Base-by-base conservation (phyloP, 2,888 invertebrate genomes). In the Anodontia alba region DNA sequence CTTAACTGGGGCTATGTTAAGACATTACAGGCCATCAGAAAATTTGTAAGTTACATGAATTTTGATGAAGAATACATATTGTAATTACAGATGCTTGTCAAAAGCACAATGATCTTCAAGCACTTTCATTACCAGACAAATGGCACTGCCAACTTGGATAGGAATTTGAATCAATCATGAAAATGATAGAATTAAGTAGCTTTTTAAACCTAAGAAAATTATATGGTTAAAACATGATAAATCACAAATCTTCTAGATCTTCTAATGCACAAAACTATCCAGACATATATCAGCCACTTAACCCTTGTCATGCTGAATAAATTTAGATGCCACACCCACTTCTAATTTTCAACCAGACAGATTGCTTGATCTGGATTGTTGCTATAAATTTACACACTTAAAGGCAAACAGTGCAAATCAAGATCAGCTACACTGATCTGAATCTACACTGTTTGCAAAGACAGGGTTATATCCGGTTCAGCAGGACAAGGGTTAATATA, bases 131-230 rank as follows among this genome's bases (percentile, higher is more conserved):
- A 54, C 26, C 26, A 62, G 62, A 62, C 29, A 62, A 33, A 33
- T 62, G 12, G 62, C 29, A 10, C 62, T 23, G 33, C 62, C 62
- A 62, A 33, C 10, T 2, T 17, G 12, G 62, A 62, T 33, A 62
- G 31, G 29, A 33, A 62, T 33, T 33, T 3, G 62, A 62, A 62
- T 62, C 62, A 62, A 62, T 62, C 62, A 57, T 57, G 12, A 51
- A 20, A 12, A 51, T 51, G 20, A 51, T 15, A 42, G 15, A 42
- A 42, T 42, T 7, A 42, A 15, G 42, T 10, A 42, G 42, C 15
- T 15, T 42, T 42, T 42, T 10, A 7, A 51, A 7, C 20, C 3
- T 20, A 7, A 51, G 51, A 51, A 51, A 51, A 51, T 51, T 51
- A 51, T 51, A 51, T 20, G 20, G 7, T 42, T 42, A 42, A 7